These are phyloP conservation scores for Thelaira solivaga DNA, from an alignment of 2,888 invertebrate species.

Conservation along the genomic window DNA sequence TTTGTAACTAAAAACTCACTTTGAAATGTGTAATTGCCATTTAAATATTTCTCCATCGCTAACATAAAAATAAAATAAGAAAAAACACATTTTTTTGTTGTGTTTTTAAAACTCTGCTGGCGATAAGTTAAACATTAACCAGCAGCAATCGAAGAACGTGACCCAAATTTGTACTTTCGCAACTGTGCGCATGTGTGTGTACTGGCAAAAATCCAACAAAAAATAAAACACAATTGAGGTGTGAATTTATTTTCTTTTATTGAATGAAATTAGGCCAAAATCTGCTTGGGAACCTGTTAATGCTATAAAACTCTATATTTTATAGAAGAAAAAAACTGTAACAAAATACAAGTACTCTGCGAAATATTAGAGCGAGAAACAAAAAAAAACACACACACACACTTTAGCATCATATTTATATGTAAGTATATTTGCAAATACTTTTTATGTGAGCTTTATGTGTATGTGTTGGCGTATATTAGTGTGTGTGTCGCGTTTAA, in stretches of 20 bases:
- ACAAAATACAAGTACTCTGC: not conserved
- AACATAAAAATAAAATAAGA: not conserved
- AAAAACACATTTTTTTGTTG: not conserved
- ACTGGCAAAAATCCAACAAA: constrained; percentile 24
- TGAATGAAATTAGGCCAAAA: constrained; percentile 57
- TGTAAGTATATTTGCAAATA: not conserved
- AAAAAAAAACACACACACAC: not conserved
- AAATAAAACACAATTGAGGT: constrained; percentile 55
- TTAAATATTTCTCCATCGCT: constrained; percentile 25
- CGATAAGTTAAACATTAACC: constrained; percentile 69
- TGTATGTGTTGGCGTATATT: too few relatives aligned
- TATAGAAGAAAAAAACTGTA: not conserved
- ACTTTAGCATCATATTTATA: not conserved
- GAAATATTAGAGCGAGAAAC: not conserved
- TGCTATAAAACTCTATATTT: constrained; percentile 21
- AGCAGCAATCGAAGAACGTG: constrained; percentile 54
- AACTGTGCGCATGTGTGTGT: not conserved
- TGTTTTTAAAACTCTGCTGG: constrained; percentile 54
- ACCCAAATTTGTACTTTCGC: constrained; percentile 55
- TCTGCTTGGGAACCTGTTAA: constrained; percentile 54
- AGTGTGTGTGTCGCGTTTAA: too few relatives aligned
- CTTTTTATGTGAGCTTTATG: too few relatives aligned
- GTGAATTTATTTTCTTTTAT: constrained; percentile 59
- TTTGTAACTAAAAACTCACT: not conserved
- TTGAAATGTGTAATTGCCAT: constrained; percentile 29